phyloP scores from a whole-genome alignment of 2,888 invertebrate species.

The Thereva unica region DNA sequence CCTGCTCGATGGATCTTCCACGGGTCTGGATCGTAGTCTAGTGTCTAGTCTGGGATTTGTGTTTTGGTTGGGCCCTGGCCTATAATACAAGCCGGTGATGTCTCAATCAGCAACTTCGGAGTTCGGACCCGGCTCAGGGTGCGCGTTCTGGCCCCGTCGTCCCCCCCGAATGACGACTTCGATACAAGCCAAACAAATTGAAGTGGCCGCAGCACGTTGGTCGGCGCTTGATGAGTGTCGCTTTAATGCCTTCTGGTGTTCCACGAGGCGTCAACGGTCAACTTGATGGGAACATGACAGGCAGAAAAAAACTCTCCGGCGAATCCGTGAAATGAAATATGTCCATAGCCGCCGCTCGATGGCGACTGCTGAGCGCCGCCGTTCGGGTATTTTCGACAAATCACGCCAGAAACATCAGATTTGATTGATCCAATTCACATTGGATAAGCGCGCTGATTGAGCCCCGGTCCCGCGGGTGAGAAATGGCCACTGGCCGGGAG shows the following conservation, averaged over 20 bases:
- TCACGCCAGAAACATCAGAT: constrained; percentile 21
- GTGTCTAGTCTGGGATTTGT: constrained; percentile 7
- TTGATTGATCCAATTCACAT: constrained; percentile 30
- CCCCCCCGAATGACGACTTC: not conserved
- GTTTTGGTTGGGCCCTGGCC: constrained; percentile 3
- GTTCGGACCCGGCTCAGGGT: too few species aligned
- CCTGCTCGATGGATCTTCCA: not conserved
- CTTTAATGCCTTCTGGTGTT: constrained; percentile 20
- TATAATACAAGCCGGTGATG: constrained; percentile 10
- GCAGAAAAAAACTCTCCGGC: constrained; percentile 6
- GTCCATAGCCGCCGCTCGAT: constrained; percentile 3
- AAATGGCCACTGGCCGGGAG: too few species aligned
- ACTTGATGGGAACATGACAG: constrained; percentile 10
- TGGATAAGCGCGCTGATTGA: too few species aligned
- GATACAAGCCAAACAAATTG: constrained; percentile 16
- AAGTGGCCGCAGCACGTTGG: not conserved
- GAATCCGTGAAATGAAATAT: constrained; percentile 7
- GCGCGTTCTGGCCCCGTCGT: too few species aligned
- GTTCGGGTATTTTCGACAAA: constrained; percentile 2
- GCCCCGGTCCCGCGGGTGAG: too few species aligned
- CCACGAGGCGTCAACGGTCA: not conserved
- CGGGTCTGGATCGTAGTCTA: not conserved
- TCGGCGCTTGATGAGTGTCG: constrained; percentile 9
- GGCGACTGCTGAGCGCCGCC: not conserved
- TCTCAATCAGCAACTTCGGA: constrained; percentile 4